Evolutionary conservation across 2,888 invertebrate genomes (phyloP).

Genomic region (Campoplex capitator): DNA sequence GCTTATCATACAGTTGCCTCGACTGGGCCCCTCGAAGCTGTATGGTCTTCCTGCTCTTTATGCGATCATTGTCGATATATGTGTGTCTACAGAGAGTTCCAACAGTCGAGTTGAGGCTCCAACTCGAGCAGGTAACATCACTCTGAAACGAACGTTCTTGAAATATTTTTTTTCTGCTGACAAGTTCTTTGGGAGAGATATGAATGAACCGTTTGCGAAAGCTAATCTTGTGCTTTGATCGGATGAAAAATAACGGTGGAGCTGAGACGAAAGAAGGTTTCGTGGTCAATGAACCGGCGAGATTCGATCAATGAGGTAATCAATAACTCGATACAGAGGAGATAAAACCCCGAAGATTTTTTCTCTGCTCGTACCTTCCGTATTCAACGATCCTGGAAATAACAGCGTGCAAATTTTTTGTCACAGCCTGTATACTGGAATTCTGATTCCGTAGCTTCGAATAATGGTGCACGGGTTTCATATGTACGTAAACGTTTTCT

Average conservation of each 20-base stretch:
- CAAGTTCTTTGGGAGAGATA: background rate
- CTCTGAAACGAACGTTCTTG: background rate
- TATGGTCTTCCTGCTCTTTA: constrained; percentile 81
- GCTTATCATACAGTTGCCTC: constrained; percentile 63
- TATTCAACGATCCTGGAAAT: background rate
- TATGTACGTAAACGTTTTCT: background rate
- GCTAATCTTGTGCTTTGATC: background rate
- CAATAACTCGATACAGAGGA: background rate
- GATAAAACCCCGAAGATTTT: no score
- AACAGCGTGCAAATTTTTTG: background rate
- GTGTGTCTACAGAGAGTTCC: constrained; percentile 6
- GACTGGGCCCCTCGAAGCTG: constrained; percentile 71
- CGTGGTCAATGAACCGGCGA: no score
- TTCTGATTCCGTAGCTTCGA: constrained; percentile 47
- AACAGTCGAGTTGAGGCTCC: background rate
- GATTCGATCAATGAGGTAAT: background rate
- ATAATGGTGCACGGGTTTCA: constrained; percentile 31
- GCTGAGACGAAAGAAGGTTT: background rate
- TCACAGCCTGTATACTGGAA: constrained; percentile 9
- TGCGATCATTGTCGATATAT: constrained; percentile 70
- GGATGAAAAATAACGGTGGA: background rate
- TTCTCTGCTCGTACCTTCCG: background rate
- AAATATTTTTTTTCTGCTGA: background rate
- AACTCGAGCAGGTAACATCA: background rate
- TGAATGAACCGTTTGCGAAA: background rate